Evolutionary conservation across 2,113 vertebrate species (phyloP).

Genomic region (Centrocercus urophasianus): DNA sequence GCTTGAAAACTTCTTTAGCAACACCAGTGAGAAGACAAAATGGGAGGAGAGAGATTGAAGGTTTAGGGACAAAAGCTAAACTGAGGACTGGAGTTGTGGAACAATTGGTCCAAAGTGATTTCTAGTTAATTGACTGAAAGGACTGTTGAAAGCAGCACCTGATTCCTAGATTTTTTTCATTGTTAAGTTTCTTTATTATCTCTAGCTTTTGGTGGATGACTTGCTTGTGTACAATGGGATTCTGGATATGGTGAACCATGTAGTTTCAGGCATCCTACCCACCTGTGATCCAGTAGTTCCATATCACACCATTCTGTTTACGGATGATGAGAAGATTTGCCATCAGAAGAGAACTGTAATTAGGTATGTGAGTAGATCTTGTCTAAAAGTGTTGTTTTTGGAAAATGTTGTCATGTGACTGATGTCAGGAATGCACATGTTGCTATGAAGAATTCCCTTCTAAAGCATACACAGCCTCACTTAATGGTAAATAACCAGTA

Average conservation of each 20-base stretch:
- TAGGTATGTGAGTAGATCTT: conserved; percentile 77
- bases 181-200: neutral
- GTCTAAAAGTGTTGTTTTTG: neutral
- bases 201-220: conserved; percentile 94
- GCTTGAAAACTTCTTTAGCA: conserved; percentile 28
- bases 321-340: conserved; percentile 81
- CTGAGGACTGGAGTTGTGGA: neutral
- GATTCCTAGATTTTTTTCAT: neutral
- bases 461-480: neutral
- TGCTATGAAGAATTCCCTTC: neutral
- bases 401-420: neutral
- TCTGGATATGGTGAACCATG: conserved; percentile 85
- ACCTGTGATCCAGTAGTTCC: conserved; percentile 88
- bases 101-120: neutral
- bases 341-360: conserved; percentile 83
- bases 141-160: neutral
- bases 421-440: neutral
- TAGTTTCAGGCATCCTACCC: conserved; percentile 88
- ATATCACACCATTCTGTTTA: conserved; percentile 95
- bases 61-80: neutral
- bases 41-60: neutral
- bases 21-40: neutral
- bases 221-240: conserved; percentile 95
- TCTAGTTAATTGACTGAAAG: neutral
- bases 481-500: neutral